phyloP scores from a whole-genome alignment of 1,140 invertebrate species.

The Eriocheir sinensis region DNA sequence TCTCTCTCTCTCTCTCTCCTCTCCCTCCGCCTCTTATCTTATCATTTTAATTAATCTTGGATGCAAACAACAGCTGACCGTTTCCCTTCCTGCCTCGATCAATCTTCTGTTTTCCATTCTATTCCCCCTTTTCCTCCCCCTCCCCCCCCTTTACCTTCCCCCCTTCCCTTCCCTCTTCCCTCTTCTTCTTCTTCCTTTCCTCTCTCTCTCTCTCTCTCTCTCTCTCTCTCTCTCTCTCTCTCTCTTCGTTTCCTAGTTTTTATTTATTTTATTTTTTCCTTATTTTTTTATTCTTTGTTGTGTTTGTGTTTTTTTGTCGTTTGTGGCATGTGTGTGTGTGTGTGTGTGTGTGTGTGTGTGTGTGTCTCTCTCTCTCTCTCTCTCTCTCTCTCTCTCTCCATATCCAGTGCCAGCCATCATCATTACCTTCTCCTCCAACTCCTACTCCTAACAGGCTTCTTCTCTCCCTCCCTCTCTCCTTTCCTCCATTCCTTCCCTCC shows the following conservation, averaged over 20 bases:
- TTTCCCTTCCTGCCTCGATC: slow-evolving; percentile 1
- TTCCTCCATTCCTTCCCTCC: not conserved
- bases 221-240: not conserved
- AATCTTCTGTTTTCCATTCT: slow-evolving; percentile 40
- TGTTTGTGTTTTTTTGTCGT: not conserved
- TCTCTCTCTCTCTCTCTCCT: slow-evolving; percentile 49
- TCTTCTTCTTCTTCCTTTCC: not conserved
- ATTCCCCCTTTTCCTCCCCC: not conserved
- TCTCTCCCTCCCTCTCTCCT: not conserved
- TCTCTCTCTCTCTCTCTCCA: slow-evolving; percentile 49
- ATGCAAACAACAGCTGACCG: slow-evolving; percentile 49
- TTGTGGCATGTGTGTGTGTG: no score
- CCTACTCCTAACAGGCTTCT: not conserved
- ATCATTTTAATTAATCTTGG: slow-evolving; percentile 47
- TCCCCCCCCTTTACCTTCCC: not conserved
- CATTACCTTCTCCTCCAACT: not conserved
- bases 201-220: slow-evolving; percentile 18
- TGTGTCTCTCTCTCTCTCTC: slow-evolving; percentile 48
- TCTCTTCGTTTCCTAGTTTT: not conserved
- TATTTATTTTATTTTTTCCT: not conserved
- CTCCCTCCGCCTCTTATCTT: slow-evolving; percentile 35
- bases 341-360: no score
- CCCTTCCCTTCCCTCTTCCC: not conserved
- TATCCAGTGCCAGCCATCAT: not conserved
- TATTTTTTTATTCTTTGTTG: not conserved